Percentiles rank a stretch among this genome's conserved stretches.
These are phyloP conservation scores for Chrysaora quinquecirrha DNA, from an alignment of 30 jellyfish, hydroid and myxozoan genomes.

Conservation along the genomic window DNA sequence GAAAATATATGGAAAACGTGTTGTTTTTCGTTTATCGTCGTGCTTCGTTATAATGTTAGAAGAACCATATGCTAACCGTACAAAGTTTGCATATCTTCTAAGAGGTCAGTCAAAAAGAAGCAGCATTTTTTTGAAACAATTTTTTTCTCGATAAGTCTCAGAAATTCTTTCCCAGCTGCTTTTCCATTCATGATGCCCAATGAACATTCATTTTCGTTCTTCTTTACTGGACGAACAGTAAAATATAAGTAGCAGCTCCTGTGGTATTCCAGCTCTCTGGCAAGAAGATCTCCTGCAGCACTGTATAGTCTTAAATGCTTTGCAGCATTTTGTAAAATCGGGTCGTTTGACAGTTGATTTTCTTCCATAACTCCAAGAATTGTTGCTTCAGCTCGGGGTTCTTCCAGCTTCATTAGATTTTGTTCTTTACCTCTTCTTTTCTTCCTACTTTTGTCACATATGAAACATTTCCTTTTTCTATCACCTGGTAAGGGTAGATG, in stretches of 20 bases:
- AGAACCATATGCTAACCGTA: background rate
- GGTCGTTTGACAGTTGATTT: background rate
- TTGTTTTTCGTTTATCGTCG: too few species aligned
- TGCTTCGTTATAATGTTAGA: too few species aligned
- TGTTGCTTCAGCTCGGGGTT: conserved; percentile 5
- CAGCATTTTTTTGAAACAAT: background rate
- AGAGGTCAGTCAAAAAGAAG: background rate
- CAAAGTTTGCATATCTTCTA: background rate
- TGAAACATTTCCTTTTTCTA: background rate
- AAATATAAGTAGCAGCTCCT: background rate
- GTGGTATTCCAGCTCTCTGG: conserved; percentile 12
- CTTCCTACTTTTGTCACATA: background rate
- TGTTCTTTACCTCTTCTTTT: background rate
- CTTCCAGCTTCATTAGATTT: background rate
- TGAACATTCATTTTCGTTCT: background rate
- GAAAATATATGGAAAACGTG: too few species aligned
- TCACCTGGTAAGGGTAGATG: conserved; percentile 4
- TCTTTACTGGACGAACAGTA: background rate
- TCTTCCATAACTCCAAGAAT: background rate
- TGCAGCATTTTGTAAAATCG: conserved; percentile 6
- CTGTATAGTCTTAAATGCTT: background rate
- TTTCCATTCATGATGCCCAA: background rate
- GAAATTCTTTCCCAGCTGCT: background rate
- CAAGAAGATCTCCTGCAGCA: background rate
- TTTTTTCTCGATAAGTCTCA: background rate